Base-by-base conservation (phyloP, 2,113 vertebrate genomes). In the Eudyptes chrysolophus region DNA sequence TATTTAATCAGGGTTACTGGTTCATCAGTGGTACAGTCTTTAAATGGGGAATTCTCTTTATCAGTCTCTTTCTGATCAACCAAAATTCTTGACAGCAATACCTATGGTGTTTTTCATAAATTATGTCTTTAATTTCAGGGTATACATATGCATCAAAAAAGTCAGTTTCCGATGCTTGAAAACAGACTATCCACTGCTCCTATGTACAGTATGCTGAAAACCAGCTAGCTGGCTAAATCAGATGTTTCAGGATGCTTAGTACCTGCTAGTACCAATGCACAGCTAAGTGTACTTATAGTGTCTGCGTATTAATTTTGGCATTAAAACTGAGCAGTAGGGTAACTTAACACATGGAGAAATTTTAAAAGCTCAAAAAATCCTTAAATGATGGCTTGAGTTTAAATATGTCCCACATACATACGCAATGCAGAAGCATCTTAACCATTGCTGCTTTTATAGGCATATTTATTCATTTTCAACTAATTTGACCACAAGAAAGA, bases 1-100 rank as follows among this genome's bases (percentile, higher is more conserved):
- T 70, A 62, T 69, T 88, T 95, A 61, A 92, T 87, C 71, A 85
- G 11, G 87, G 97, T 99, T 99, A 99, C 98, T 95, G 54, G 98
- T 74, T 98, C 98, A 97, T 98, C 98, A 71, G 88, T 40, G 87
- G 89, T 60, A 96, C 68, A 85, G 75, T 97, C 96, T 97, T 98
- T 99, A 98, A 99, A 99, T 36, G 76, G 95, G 93, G 97, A 98
- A 95, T 98, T 99, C 84, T 99, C 98, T 89, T 98, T 98, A 82
- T 97, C 97, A 92, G 97, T 97, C 97, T 98, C 98, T 98, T 98
- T 98, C 97, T 99, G 96, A 97, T 99, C 98, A 98, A 96, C 48
- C 94, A 98, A 97, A 96, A 98, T 92, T 88, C 98, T 97, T 78
- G 98, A 98, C 94, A 99, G 98, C 97, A 99, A 98, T 96, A 98